Conservation (phyloP, 2,113 vertebrate species). For the Galbula dea region DNA sequence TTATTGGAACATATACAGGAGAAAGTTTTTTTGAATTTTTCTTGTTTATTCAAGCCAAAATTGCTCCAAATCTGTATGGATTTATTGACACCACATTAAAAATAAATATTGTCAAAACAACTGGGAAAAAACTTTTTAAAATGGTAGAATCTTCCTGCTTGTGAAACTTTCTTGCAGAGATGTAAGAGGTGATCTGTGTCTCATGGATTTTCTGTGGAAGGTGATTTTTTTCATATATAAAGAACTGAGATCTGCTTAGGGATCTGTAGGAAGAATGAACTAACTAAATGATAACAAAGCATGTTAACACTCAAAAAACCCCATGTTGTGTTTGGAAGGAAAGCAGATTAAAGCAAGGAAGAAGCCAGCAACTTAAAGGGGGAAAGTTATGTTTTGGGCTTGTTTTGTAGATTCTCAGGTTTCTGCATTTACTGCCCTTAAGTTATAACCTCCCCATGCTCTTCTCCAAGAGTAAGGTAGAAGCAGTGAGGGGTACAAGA, state of each 20-base stretch:
- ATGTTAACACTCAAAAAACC: background rate
- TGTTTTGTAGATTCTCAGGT: background rate
- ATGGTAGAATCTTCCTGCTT: background rate
- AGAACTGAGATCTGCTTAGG: background rate
- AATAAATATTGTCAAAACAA: background rate
- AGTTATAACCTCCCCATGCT: background rate
- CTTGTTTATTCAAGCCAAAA: background rate
- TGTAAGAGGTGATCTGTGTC: background rate
- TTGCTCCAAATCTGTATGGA: background rate
- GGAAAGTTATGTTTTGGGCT: background rate
- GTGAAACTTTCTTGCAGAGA: background rate
- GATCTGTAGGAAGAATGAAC: background rate
- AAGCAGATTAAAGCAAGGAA: background rate
- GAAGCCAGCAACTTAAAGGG: background rate
- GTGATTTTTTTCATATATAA: background rate
- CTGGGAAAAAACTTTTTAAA: background rate
- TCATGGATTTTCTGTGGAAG: background rate
- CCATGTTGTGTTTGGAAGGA: background rate
- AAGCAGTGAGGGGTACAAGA: background rate
- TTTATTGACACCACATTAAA: background rate
- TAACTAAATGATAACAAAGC: background rate
- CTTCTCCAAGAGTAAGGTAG: background rate
- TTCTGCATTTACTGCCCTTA: background rate
- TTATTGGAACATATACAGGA: slow-evolving; percentile 1
- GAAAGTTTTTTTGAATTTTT: background rate